Base-by-base conservation (phyloP, 2,113 vertebrate genomes). In the Aegypius monachus region DNA sequence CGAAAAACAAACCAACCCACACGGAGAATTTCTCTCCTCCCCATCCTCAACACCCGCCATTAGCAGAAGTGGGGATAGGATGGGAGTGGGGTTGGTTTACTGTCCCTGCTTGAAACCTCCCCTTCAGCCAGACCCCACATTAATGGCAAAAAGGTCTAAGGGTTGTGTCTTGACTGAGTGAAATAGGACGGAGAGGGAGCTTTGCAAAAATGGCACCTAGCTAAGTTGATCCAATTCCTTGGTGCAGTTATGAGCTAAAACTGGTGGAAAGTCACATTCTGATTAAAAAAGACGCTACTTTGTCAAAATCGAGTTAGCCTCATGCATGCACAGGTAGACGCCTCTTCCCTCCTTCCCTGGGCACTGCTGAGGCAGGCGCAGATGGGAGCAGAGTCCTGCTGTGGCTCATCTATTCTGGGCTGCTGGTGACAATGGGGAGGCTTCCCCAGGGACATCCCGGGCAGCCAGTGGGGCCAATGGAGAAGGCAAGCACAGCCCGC, bases 391-490 rank as follows among this genome's bases (percentile, higher is more conserved):
- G 67, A 58, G 34, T 17, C 40, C 56, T 75, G 68, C 48, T 20
- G 4, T 4, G 12, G 7, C 31, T 56, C 6, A 0, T 53, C 48
- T 1, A 0, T 29, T 34, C 55, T 61, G 14, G n/a, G 73, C 38
- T 31, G 21, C 47, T 56, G 42, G 40, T 48, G 52, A 21, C 9
- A 32, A 26, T 5, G 10, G 55, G 29, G 61, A 73, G 11, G 22
- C 22, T 61, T 67, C 62, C 12, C 26, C 19, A 4, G 55, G 42
- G 47, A 36, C 32, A 42, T 16, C 29, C 34, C 1, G 4, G 42
- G 17, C 10, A 1, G 32, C 17, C 27, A 20, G 52, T 1, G 4
- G 20, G 63, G 84, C 4, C 0, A 2, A 62, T 2, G 6, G 47
- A 48, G 62, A 29, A 10, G 19, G 19, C 29, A 40, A 53, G 38